Percentiles rank a stretch among this genome's conserved stretches.
These are phyloP conservation scores for Pteruthius melanotis DNA, from an alignment of 2,113 vertebrate genomes.

Conservation along the genomic window DNA sequence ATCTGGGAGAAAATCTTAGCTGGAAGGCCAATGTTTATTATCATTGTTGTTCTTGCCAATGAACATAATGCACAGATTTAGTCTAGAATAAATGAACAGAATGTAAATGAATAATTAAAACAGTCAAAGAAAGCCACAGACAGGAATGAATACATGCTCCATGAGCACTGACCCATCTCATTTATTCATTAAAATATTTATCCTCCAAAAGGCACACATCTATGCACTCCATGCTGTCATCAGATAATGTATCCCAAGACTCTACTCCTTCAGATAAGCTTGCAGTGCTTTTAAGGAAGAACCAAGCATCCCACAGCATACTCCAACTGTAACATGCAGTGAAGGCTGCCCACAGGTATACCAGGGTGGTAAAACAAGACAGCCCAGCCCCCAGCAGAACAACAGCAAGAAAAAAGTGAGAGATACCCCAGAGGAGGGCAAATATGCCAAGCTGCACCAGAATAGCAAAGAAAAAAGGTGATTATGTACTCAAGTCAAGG, in stretches of 20 bases:
- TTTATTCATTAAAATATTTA: not conserved
- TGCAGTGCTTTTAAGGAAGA: not conserved
- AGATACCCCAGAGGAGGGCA: not conserved
- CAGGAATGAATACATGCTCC: not conserved
- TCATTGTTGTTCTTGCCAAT: not conserved
- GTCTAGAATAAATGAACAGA: not conserved
- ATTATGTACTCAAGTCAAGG: not conserved
- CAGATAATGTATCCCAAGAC: not conserved
- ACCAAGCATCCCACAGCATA: not conserved
- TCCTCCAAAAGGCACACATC: not conserved
- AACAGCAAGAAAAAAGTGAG: not conserved
- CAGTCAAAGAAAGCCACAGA: not conserved
- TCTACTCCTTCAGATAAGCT: not conserved
- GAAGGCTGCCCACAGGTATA: not conserved
- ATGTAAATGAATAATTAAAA: not conserved
- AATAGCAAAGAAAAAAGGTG: not conserved
- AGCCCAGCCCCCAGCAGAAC: not conserved
- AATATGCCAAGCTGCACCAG: not conserved
- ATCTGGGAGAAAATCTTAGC: not conserved
- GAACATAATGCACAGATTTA: not conserved
- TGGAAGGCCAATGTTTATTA: not conserved
- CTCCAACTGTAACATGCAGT: accelerated
- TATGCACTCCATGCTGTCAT: not conserved
- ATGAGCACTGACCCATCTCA: not conserved
- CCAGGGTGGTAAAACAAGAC: not conserved